phyloP scores from a whole-genome alignment of 2,888 invertebrate species.

The Melanchra persicariae region DNA sequence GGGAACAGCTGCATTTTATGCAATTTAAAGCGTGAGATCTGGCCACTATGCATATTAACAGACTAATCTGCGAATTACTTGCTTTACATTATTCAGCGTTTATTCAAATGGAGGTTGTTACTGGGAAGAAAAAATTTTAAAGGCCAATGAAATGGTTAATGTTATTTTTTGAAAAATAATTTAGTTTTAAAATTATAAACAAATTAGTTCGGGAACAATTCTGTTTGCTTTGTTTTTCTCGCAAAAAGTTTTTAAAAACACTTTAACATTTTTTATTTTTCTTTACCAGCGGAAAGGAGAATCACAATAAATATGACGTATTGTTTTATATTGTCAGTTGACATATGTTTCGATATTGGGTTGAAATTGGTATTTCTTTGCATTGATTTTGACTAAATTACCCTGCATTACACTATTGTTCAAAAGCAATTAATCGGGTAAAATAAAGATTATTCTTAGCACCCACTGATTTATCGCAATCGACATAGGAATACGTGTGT shows the following conservation, averaged over 20 bases:
- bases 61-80: conserved; percentile 19
- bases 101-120: conserved; percentile 6
- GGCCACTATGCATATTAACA: conserved; percentile 29
- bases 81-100: conserved; percentile 25
- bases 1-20: conserved; percentile 41
- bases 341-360: background rate
- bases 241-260: conserved; percentile 8
- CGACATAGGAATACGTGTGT: background rate
- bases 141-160: background rate
- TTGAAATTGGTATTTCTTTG: background rate
- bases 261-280: conserved; percentile 15
- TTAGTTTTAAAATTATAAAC: conserved; percentile 20
- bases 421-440: background rate
- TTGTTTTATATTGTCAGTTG: background rate
- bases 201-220: conserved; percentile 15
- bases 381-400: background rate
- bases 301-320: background rate
- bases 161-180: too few relatives aligned
- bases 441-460: background rate
- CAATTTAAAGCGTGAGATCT: conserved; percentile 32
- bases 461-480: background rate
- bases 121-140: background rate
- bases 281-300: background rate
- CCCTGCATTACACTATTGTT: background rate
- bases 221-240: conserved; percentile 12